A percentile compares a stretch with the other conserved stretches of the same genome.
phyloP scores from a whole-genome alignment of 2,797 vertebrate genomes.

The Tragopan temminckii region DNA sequence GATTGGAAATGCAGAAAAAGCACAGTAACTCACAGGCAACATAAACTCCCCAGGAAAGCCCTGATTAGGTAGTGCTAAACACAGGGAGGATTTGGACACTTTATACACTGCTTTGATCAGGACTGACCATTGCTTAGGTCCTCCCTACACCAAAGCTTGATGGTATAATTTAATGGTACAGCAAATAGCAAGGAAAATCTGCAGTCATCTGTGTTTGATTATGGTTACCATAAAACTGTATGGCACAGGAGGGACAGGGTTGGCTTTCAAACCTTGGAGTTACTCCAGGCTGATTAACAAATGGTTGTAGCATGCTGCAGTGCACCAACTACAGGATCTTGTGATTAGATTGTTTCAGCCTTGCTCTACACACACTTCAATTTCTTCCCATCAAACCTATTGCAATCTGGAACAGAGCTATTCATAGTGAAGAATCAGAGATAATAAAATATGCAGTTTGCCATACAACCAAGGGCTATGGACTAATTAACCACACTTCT shows the following conservation, averaged over 20 bases:
- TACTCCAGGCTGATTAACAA: slow-evolving; percentile 38
- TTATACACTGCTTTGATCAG: background rate
- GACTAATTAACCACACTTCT: slow-evolving; percentile 15
- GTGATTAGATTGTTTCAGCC: background rate
- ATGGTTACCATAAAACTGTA: background rate
- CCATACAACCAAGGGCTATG: background rate
- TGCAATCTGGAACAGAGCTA: background rate
- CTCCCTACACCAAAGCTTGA: background rate
- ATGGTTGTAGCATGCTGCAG: rapidly evolving
- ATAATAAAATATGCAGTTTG: background rate
- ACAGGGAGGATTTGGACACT: background rate
- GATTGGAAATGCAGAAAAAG: background rate
- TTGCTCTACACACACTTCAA: background rate
- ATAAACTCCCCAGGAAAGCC: background rate
- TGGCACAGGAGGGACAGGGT: background rate
- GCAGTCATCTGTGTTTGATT: background rate
- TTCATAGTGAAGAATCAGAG: background rate
- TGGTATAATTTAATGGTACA: rapidly evolving
- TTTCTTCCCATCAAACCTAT: background rate
- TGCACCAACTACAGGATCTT: background rate
- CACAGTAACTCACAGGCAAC: background rate
- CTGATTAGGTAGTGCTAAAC: background rate
- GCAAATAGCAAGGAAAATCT: background rate
- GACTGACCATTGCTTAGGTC: background rate
- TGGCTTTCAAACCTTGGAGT: background rate